phyloP scores from a whole-genome alignment of 2,797 vertebrate genomes.

The Lerista edwardsae region DNA sequence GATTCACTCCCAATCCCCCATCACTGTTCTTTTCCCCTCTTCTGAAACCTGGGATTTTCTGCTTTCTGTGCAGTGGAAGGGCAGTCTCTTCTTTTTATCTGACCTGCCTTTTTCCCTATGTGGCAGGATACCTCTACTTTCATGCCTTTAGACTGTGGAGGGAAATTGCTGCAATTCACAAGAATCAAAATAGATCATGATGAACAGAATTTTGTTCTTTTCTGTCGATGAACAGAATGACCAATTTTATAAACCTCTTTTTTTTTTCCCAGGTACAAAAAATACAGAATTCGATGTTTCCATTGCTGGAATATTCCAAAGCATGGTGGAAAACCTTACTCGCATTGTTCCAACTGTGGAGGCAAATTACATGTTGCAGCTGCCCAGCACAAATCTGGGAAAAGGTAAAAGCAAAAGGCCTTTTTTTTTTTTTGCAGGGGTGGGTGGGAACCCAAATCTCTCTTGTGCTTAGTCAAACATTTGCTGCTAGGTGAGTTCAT shows the following conservation, averaged over 20 bases:
- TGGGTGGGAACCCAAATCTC: not conserved
- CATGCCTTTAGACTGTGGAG: not conserved
- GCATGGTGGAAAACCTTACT: slow-evolving; percentile 82
- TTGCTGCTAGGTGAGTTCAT: not conserved
- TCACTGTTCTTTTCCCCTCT: not conserved
- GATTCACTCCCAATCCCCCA: no score
- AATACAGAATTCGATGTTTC: slow-evolving; percentile 87
- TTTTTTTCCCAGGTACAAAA: slow-evolving; percentile 85
- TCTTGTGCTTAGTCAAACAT: not conserved
- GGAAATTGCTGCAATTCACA: not conserved
- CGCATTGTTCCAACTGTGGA: slow-evolving; percentile 84
- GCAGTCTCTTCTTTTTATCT: not conserved
- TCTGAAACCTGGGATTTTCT: not conserved
- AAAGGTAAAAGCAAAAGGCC: slow-evolving; percentile 18
- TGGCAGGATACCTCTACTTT: not conserved
- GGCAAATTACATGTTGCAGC: slow-evolving; percentile 35
- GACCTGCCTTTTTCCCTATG: no score
- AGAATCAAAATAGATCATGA: not conserved
- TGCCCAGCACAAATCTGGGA: not conserved
- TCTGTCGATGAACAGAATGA: not conserved
- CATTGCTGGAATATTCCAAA: slow-evolving; percentile 90
- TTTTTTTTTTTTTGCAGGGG: not conserved
- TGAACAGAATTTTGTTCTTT: no score
- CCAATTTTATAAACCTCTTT: not conserved
- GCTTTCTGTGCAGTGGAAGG: not conserved